Percentiles rank a stretch among this genome's conserved stretches.
These are phyloP conservation scores for Seladonia tumulorum DNA, from an alignment of 2,888 invertebrate species.

Conservation along the genomic window DNA sequence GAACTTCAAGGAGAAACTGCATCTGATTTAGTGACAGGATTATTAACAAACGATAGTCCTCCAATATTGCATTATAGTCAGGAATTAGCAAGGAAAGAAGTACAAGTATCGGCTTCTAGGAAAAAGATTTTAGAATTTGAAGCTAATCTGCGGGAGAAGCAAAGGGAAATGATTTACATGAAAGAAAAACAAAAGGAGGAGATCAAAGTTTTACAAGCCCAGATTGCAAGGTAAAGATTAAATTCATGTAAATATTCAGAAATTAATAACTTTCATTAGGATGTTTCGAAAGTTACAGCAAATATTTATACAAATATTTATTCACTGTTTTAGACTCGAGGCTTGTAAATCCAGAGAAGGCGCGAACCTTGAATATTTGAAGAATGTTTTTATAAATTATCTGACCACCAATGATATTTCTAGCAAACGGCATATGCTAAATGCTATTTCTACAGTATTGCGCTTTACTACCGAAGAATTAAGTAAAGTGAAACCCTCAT, in stretches of 20 bases:
- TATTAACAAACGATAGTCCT: slow-evolving; percentile 87
- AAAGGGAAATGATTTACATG: slow-evolving; percentile 79
- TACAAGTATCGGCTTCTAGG: slow-evolving; percentile 90
- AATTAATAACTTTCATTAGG: not conserved
- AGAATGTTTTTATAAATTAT: slow-evolving; percentile 95
- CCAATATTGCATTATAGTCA: slow-evolving; percentile 93
- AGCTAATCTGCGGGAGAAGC: slow-evolving; percentile 80
- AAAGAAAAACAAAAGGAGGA: slow-evolving; percentile 80
- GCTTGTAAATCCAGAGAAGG: slow-evolving; percentile 92
- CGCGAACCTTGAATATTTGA: slow-evolving; percentile 95
- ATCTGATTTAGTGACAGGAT: slow-evolving; percentile 79
- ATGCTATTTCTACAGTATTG: slow-evolving; percentile 94
- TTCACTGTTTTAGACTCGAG: slow-evolving; percentile 85
- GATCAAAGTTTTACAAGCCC: slow-evolving; percentile 76
- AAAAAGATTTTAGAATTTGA: slow-evolving; percentile 89
- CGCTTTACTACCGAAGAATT: slow-evolving; percentile 91
- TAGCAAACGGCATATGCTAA: slow-evolving; percentile 92
- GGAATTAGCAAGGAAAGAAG: slow-evolving; percentile 92
- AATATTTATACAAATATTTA: slow-evolving; percentile 4
- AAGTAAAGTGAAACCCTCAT: slow-evolving; percentile 82
- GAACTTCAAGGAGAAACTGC: slow-evolving; percentile 75
- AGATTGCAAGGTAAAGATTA: slow-evolving; percentile 80
- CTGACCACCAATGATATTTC: slow-evolving; percentile 89
- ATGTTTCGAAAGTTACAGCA: not conserved
- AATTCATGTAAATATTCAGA: not conserved